Evolutionary conservation across 2,113 vertebrate species (phyloP).

Genomic region (Thryonomys swinderianus): DNA sequence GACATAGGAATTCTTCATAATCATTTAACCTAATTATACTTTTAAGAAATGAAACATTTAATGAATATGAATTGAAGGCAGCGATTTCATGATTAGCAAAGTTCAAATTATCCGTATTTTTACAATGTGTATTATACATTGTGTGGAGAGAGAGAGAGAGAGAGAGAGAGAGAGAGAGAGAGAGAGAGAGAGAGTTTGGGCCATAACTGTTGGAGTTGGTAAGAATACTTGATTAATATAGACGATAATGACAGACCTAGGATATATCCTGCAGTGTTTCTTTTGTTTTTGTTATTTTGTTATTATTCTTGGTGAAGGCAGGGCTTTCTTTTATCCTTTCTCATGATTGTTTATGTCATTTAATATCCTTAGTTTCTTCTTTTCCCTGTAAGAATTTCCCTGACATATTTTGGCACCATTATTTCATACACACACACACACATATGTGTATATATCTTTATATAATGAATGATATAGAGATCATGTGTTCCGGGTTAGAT

Average conservation of each 20-base stretch:
- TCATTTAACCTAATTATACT: neutral
- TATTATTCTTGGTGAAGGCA: neutral
- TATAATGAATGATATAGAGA: neutral
- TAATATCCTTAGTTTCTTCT: neutral
- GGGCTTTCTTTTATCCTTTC: neutral
- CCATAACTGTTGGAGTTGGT: neutral
- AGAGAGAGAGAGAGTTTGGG: neutral
- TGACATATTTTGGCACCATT: neutral
- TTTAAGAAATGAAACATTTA: neutral
- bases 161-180: neutral
- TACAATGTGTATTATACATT: neutral
- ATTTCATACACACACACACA: too few species aligned
- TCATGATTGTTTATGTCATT: neutral
- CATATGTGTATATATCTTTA: too few species aligned
- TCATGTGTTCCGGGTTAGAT: neutral
- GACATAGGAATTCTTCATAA: neutral
- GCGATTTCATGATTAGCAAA: slow-evolving; percentile 11
- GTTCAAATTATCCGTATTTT: neutral
- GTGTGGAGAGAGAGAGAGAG: too few species aligned
- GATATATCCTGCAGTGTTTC: neutral
- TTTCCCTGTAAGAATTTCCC: neutral
- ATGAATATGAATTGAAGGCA: neutral
- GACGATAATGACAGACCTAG: neutral
- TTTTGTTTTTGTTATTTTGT: neutral
- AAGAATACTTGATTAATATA: neutral